Evolutionary conservation across 2,888 invertebrate genomes (phyloP).

Genomic region (Synanthedon myopaeformis): DNA sequence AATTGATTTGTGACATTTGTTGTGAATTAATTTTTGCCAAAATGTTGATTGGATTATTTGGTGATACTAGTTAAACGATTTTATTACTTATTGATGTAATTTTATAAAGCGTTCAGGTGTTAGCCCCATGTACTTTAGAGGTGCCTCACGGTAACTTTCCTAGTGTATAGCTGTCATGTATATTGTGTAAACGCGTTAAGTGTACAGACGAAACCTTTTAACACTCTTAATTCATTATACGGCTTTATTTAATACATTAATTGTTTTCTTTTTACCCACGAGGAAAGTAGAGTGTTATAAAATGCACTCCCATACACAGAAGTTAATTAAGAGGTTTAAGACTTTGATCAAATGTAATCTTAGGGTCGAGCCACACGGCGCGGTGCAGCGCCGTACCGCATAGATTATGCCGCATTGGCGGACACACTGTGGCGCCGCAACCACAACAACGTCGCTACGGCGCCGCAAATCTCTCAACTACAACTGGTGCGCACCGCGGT

Average conservation of each 20-base stretch:
- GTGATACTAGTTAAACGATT: conserved; percentile 56
- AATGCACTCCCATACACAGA: too few species aligned
- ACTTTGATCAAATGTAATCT: too few species aligned
- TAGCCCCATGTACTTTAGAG: conserved; percentile 35
- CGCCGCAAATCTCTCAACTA: too few species aligned
- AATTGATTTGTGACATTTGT: conserved; percentile 41
- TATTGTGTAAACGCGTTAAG: conserved; percentile 40
- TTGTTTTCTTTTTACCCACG: not conserved
- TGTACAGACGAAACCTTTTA: conserved; percentile 51
- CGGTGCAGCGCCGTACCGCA: too few species aligned
- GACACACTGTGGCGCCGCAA: too few species aligned
- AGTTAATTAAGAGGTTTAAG: too few species aligned
- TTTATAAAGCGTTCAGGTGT: conserved; percentile 23
- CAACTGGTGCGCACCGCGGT: too few species aligned
- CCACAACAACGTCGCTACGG: too few species aligned
- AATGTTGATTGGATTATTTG: conserved; percentile 42
- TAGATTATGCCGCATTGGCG: too few species aligned
- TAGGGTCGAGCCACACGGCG: too few species aligned
- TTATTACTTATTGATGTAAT: conserved; percentile 29
- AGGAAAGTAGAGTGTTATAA: too few species aligned
- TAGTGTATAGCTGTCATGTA: conserved; percentile 37
- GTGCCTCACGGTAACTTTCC: conserved; percentile 27
- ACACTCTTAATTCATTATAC: conserved; percentile 48
- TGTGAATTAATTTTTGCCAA: conserved; percentile 41
- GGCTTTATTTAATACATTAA: conserved; percentile 39